Base-by-base conservation (phyloP, 2,797 vertebrate species). In the Chaetophractus vellerosus region DNA sequence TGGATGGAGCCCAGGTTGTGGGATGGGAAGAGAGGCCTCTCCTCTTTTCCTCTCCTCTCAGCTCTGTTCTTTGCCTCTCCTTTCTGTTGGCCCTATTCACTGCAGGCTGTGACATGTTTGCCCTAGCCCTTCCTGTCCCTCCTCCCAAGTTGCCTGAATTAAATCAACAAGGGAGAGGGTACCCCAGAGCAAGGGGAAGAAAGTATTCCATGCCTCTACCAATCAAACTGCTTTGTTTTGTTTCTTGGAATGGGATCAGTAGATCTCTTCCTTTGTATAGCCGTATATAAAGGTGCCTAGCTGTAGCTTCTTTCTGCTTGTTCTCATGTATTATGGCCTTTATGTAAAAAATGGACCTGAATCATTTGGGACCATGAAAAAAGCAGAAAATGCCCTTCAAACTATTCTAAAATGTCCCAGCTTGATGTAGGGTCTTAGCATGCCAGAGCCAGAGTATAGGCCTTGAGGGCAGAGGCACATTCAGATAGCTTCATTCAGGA, bases 1-100 rank as follows among this genome's bases (percentile, higher is more conserved):
- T 99, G 98, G 98, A 98, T 98, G 93, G 90, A 95, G 96, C 98
- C 98, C 98, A 98, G 98, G 95, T 97, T 98, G 98, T 97, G 98
- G 98, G 97, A 97, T 98, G 97, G 94, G 98, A 98, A 98, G 97
- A 97, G 97, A 98, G 97, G 97, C 98, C 98, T 97, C 97, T 98
- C 95, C 94, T 97, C 96, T 84, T 96, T 96, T 96, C 96, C 97
- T 97, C 91, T 96, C 95, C 91, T 92, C 95, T 91, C 88, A 41
- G 85, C 91, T 95, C 97, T 95, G 93, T 95, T 97, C 96, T 96
- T 90, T 79, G 94, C 93, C 83, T 96, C 92, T 95, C 96, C 96
- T 96, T 97, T 97, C 96, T 95, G 94, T 97, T 91, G 96, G 96
- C 78, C 93, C 75, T 95, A 61, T 95, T 97, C 94, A 96, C 95